These are phyloP conservation scores for Pipistrellus nathusii DNA, from an alignment of 2,797 vertebrate species.

Conservation along the genomic window DNA sequence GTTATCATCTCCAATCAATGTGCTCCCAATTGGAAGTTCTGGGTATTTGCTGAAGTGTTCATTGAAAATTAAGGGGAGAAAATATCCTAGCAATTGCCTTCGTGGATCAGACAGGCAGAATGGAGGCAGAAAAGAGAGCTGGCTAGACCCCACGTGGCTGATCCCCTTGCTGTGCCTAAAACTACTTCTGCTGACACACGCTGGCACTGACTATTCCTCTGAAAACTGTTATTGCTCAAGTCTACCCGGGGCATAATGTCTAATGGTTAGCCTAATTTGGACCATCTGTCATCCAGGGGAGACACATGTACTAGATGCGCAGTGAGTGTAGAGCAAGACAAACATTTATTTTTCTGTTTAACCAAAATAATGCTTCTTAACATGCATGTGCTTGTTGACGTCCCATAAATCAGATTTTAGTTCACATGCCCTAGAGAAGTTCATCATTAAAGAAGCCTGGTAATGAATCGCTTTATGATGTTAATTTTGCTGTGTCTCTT, in stretches of 20 bases:
- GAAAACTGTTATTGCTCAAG: constrained; percentile 30
- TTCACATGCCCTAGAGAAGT: not conserved
- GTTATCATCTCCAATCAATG: not conserved
- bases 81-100: not conserved
- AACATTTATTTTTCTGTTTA: constrained; percentile 47
- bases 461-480: not conserved
- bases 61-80: not conserved
- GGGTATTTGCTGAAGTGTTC: not conserved
- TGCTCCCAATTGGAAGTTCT: not conserved
- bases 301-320: not conserved
- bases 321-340: not conserved
- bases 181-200: not conserved
- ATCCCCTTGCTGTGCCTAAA: not conserved
- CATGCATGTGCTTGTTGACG: constrained; percentile 19
- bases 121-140: not conserved
- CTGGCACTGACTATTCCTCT: not conserved
- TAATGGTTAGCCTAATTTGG: constrained; percentile 44
- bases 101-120: not conserved
- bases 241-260: not conserved
- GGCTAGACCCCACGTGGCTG: not conserved
- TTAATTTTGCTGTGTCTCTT: not conserved
- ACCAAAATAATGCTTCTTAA: constrained; percentile 43
- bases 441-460: not conserved
- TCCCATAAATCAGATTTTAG: constrained; percentile 39
- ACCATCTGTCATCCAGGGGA: constrained; percentile 5